Evolutionary conservation across 2,797 vertebrate genomes (phyloP).

Genomic region (Ctenopoma multispine): DNA sequence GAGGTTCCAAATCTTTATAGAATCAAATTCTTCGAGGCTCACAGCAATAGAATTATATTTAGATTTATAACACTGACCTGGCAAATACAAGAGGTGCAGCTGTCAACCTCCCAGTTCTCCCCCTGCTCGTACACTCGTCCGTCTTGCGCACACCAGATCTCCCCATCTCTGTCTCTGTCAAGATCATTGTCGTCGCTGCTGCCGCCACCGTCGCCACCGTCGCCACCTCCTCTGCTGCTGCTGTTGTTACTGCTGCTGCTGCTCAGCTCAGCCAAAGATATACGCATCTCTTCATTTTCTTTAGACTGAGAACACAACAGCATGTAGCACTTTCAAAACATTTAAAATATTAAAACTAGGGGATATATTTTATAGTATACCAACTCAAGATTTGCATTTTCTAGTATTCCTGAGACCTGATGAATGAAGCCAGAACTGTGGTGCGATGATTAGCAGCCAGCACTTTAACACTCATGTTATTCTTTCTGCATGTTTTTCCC

Average conservation of each 20-base stretch:
- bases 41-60: neutral
- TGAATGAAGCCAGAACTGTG: constrained; percentile 1
- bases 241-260: constrained; percentile 55
- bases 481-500: constrained; percentile 17
- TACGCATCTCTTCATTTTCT: constrained; percentile 93
- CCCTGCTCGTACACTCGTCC: constrained; percentile 91
- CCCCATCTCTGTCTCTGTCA: constrained; percentile 73
- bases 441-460: constrained; percentile 10
- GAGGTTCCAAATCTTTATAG: neutral
- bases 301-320: constrained; percentile 83
- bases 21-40: neutral
- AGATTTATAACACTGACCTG: constrained; percentile 80
- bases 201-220: no score
- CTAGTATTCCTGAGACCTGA: neutral
- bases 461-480: constrained; percentile 39
- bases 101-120: constrained; percentile 95
- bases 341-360: constrained; percentile 12
- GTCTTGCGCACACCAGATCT: constrained; percentile 92
- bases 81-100: constrained; percentile 94
- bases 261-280: constrained; percentile 88
- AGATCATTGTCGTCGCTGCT: constrained; percentile 21
- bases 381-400: neutral
- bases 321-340: constrained; percentile 18
- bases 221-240: neutral
- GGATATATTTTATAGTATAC: neutral